These are phyloP conservation scores for Aplidium turbinatum DNA, from an alignment of 23 tunicate genomes.

Conservation along the genomic window DNA sequence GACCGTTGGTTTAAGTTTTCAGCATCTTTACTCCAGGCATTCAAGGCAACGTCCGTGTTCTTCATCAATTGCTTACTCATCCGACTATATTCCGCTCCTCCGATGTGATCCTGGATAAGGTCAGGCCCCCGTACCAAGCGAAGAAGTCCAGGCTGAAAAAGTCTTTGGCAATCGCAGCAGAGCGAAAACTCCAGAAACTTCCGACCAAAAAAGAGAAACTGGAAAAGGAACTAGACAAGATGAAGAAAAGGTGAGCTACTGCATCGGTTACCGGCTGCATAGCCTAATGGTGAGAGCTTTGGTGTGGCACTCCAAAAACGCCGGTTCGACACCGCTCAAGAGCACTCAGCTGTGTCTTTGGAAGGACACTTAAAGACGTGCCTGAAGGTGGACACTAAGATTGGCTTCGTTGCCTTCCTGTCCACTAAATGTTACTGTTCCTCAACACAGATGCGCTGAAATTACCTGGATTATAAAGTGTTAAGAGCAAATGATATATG, in stretches of 20 bases:
- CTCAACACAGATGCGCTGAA: too few relatives aligned
- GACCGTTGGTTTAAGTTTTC: neutral
- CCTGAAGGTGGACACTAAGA: too few relatives aligned
- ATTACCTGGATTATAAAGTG: too few relatives aligned
- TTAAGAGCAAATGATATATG: too few relatives aligned
- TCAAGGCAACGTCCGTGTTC: constrained; percentile 75
- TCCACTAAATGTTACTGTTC: too few relatives aligned
- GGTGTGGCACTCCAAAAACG: too few relatives aligned
- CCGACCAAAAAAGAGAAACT: constrained; percentile 38
- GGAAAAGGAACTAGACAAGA: constrained; percentile 4
- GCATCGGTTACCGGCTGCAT: too few relatives aligned
- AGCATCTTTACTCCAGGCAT: constrained; percentile 23
- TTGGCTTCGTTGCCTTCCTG: too few relatives aligned
- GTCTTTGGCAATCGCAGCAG: constrained; percentile 35
- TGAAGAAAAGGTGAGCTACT: constrained; percentile 47
- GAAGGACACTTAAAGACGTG: too few relatives aligned
- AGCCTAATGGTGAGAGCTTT: too few relatives aligned
- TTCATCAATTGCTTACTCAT: constrained; percentile 58
- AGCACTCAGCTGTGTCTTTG: too few relatives aligned
- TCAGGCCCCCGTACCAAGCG: constrained; percentile 36
- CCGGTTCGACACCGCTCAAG: too few relatives aligned
- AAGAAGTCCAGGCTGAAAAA: constrained; percentile 19
- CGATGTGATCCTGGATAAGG: constrained; percentile 42
- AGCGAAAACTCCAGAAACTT: constrained; percentile 1
- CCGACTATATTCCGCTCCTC: constrained; percentile 33